These are phyloP conservation scores for Tiliacea aurago DNA, from an alignment of 2,888 invertebrate species.

Conservation along the genomic window DNA sequence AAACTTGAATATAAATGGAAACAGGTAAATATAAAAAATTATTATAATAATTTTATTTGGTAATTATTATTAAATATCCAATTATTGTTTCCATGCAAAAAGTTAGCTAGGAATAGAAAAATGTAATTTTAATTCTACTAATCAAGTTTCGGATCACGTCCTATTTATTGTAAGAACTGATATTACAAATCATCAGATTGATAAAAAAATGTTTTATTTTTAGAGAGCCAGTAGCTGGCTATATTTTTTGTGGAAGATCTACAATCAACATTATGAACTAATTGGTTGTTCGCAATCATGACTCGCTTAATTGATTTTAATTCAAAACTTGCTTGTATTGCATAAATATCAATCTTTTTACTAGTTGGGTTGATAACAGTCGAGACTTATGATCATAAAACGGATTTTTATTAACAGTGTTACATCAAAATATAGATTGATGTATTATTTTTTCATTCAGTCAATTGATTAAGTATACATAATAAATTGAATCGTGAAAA, in stretches of 20 bases:
- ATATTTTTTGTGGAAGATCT: conserved; percentile 42
- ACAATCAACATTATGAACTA: conserved; percentile 34
- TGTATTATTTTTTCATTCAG: not conserved
- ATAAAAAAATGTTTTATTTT: conserved; percentile 23
- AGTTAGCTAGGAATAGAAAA: conserved; percentile 27
- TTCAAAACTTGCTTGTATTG: conserved; percentile 49
- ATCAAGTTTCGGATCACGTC: conserved; percentile 48
- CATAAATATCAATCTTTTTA: conserved; percentile 45
- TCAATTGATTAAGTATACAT: too few species aligned
- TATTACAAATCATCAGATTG: conserved; percentile 10
- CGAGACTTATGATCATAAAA: conserved; percentile 18
- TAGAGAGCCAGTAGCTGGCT: conserved; percentile 8
- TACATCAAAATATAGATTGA: not conserved
- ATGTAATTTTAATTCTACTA: conserved; percentile 39
- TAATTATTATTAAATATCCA: conserved; percentile 26
- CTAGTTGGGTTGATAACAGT: conserved; percentile 18
- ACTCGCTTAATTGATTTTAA: conserved; percentile 44
- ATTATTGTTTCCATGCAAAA: conserved; percentile 40
- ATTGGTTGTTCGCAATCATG: conserved; percentile 47
- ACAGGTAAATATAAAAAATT: conserved; percentile 39
- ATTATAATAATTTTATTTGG: too few species aligned
- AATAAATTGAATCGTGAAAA: not conserved
- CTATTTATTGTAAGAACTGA: conserved; percentile 23
- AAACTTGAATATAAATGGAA: conserved; percentile 29
- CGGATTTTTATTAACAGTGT: conserved; percentile 23